Conservation (phyloP, 2,113 vertebrate species). For the Xyliphius kryptos region DNA sequence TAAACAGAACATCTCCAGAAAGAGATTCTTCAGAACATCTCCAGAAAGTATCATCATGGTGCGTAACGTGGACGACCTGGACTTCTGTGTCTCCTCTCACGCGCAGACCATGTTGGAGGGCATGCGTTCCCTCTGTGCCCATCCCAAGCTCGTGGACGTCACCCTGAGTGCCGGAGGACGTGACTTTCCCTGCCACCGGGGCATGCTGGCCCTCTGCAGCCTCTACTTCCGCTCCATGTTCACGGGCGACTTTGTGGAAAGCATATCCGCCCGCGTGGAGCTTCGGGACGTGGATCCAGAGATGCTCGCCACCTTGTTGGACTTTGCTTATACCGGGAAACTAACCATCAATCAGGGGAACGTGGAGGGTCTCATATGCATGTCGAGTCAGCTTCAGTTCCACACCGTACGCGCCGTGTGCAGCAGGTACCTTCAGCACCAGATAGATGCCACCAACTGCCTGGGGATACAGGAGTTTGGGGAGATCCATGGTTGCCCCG, state of each 20-base stretch:
- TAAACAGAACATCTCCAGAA: slow-evolving; percentile 24
- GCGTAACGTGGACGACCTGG: slow-evolving; percentile 84
- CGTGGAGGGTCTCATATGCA: slow-evolving; percentile 78
- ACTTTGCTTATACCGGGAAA: slow-evolving; percentile 90
- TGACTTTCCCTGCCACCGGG: slow-evolving; percentile 91
- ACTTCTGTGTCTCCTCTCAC: slow-evolving; percentile 86
- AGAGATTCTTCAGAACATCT: too few species aligned
- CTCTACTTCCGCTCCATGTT: slow-evolving; percentile 93
- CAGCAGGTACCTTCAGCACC: slow-evolving; percentile 90
- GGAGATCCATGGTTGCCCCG: slow-evolving; percentile 82
- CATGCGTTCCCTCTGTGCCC: slow-evolving; percentile 71
- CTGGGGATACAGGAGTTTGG: slow-evolving; percentile 93
- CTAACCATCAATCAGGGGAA: slow-evolving; percentile 90
- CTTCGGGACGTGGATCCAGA: slow-evolving; percentile 76
- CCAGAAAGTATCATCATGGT: slow-evolving; percentile 84
- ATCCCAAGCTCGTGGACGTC: slow-evolving; percentile 83
- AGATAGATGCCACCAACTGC: slow-evolving; percentile 90
- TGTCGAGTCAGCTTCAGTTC: slow-evolving; percentile 84
- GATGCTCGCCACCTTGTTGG: slow-evolving; percentile 68
- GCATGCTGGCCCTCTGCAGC: slow-evolving; percentile 88
- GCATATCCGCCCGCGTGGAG: slow-evolving; percentile 81
- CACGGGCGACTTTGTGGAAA: slow-evolving; percentile 84
- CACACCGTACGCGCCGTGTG: slow-evolving; percentile 80
- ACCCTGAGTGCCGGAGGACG: slow-evolving; percentile 68
- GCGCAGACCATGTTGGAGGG: slow-evolving; percentile 84